Conservation (phyloP, 2,888 invertebrate species). For the Pseudolycoriella hygida region DNA sequence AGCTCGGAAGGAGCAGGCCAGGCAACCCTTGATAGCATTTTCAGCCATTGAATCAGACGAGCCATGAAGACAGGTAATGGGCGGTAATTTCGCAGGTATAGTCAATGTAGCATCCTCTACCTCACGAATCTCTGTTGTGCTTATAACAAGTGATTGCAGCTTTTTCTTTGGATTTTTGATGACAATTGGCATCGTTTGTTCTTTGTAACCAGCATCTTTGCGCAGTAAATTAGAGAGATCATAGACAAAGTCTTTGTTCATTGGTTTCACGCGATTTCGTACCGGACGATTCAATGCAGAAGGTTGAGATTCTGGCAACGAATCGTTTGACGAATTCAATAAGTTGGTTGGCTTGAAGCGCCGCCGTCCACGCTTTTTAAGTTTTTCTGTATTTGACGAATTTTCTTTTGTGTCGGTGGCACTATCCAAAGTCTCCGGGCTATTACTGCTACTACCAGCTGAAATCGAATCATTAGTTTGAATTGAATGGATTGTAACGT, state of each 20-base stretch:
- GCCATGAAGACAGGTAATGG: slow-evolving; percentile 12
- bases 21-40: slow-evolving; percentile 18
- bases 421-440: background rate
- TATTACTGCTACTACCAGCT: background rate
- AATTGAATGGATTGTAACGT: too few relatives aligned
- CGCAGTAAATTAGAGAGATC: slow-evolving; percentile 42
- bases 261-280: slow-evolving; percentile 43
- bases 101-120: too few relatives aligned
- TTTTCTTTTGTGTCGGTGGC: background rate
- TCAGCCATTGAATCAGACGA: slow-evolving; percentile 17
- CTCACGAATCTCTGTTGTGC: too few relatives aligned
- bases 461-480: background rate
- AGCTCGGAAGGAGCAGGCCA: slow-evolving; percentile 21
- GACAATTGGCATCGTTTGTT: background rate
- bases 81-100: background rate
- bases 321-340: background rate
- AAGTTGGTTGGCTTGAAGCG: background rate
- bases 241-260: slow-evolving; percentile 54
- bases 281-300: slow-evolving; percentile 32
- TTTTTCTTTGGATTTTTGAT: background rate
- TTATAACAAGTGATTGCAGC: too few relatives aligned
- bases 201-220: slow-evolving; percentile 14
- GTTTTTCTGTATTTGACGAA: background rate
- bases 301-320: background rate
- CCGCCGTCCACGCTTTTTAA: slow-evolving; percentile 1